Percentiles rank a stretch among this genome's conserved stretches.
These are phyloP conservation scores for Rhimphoctona megacephalus DNA, from an alignment of 2,888 invertebrate genomes.

Conservation along the genomic window DNA sequence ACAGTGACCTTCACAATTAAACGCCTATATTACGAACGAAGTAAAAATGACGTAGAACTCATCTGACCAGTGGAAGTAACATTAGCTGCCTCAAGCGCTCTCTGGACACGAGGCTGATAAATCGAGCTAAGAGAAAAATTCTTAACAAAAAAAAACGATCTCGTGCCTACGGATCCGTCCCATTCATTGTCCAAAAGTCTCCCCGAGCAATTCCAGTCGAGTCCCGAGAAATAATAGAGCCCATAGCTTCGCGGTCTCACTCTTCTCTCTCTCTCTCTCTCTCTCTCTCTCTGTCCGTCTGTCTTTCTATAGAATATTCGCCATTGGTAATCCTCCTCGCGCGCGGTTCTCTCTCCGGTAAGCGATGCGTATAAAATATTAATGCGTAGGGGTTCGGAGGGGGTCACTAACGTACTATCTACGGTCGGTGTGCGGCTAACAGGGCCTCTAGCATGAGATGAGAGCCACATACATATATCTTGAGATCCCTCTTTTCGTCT, in stretches of 20 bases:
- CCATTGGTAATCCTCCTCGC: constrained; percentile 78
- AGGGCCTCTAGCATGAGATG: constrained; percentile 69
- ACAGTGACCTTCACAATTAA: not conserved
- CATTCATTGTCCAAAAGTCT: constrained; percentile 64
- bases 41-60: not conserved
- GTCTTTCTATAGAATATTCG: constrained; percentile 39
- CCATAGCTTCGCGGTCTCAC: constrained; percentile 47
- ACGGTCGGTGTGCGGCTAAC: constrained; percentile 48
- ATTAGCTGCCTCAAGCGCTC: not conserved
- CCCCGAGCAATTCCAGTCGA: constrained; percentile 60
- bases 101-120: constrained; percentile 36
- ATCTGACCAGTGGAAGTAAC: not conserved
- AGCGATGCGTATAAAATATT: constrained; percentile 82
- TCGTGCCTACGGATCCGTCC: constrained; percentile 34
- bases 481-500: constrained; percentile 62
- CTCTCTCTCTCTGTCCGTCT: constrained; percentile 14
- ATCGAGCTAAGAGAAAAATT: constrained; percentile 35
- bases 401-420: constrained; percentile 73
- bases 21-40: not conserved
- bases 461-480: constrained; percentile 69
- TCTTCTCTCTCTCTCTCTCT: not conserved
- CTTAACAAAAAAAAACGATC: constrained; percentile 31
- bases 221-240: constrained; percentile 61
- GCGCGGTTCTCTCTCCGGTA: constrained; percentile 72
- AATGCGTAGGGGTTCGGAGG: constrained; percentile 76